Evolutionary conservation across 2,888 invertebrate genomes (phyloP), one percentile per base, ranked within the genome.

Genomic region (Muscina levida): DNA sequence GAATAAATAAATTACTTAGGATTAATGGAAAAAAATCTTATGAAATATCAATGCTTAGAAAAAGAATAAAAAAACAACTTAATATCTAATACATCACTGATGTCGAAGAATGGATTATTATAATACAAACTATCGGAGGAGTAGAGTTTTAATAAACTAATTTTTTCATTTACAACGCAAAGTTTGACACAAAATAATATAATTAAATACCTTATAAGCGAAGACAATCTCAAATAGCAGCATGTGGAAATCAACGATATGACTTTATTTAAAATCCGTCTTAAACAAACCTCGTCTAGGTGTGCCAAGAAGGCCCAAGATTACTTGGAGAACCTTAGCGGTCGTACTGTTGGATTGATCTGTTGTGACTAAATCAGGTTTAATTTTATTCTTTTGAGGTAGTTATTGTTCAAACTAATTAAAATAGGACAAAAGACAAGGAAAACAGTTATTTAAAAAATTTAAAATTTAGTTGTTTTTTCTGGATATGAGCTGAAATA

Each of bases 361-460:
- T 39, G 59, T 11, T 15, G 44, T 17, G 46, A 66, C 56, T 57
- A n/a, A 72, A 57, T 48, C n/a, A 8, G 15, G 57, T 8, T 19
- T 3, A 56, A 57, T 48, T 65, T 51, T n/a, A 19, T 68, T 79
- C 48, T 68, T 57, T 76, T 83, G 83, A 83, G 83, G 81, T 83
- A 82, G 82, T 83, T 46, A 59, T 74, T 62, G 62, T 62, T 68
- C 11, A 46, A 82, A 82, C 31, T 48, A 31, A 62, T 57, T 46
- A 11, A 66, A 19, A 72, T 10, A 6, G 8, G 59, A 39, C 1
- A 67, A 72, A 48, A 48, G 11, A 26, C 68, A 46, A 22, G 19
- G 53, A 57, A 67, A 51, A 4, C 31, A 48, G 42, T 39, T 31
- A 44, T 39, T n/a, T n/a, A n/a, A 31, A 31, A 31, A 31, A 31